A percentile compares a stretch with the other conserved stretches of the same genome.
Evolutionary conservation across 2,113 vertebrate genomes (phyloP).

Genomic region (Paramisgurnus dabryanus): DNA sequence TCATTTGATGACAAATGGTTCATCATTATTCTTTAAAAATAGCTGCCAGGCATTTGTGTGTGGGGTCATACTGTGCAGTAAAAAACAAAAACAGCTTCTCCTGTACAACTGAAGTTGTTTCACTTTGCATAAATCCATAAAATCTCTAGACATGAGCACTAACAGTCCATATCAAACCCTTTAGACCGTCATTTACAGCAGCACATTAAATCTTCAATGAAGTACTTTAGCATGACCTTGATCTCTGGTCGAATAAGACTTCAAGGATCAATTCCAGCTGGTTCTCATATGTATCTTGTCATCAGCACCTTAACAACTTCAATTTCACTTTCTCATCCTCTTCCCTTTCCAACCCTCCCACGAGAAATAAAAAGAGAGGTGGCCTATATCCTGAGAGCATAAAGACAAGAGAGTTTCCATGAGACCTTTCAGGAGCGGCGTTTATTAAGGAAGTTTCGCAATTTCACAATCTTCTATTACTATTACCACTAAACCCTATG

Average conservation of each 20-base stretch:
- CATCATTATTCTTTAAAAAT: constrained; percentile 5
- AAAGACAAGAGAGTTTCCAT: background rate
- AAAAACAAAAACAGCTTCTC: constrained; percentile 17
- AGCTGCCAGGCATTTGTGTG: background rate
- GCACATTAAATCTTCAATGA: constrained; percentile 17
- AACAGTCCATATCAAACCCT: constrained; percentile 32
- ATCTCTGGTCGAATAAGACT: background rate
- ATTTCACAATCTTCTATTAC: too few relatives aligned
- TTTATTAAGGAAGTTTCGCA: too few relatives aligned
- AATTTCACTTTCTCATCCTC: background rate
- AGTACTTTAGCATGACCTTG: constrained; percentile 31
- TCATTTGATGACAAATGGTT: constrained; percentile 12
- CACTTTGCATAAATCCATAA: constrained; percentile 49
- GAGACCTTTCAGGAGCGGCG: background rate
- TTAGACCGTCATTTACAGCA: background rate
- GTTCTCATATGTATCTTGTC: too few relatives aligned
- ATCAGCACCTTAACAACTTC: constrained; percentile 1
- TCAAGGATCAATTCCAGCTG: too few relatives aligned
- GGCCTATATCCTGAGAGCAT: background rate
- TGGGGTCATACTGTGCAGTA: background rate
- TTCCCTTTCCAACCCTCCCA: background rate
- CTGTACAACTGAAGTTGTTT: constrained; percentile 32
- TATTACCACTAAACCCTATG: too few relatives aligned
- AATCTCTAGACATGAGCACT: constrained; percentile 18
- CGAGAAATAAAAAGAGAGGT: background rate